Evolutionary conservation across 2,113 vertebrate genomes (phyloP).

Genomic region (Hyaena hyaena): DNA sequence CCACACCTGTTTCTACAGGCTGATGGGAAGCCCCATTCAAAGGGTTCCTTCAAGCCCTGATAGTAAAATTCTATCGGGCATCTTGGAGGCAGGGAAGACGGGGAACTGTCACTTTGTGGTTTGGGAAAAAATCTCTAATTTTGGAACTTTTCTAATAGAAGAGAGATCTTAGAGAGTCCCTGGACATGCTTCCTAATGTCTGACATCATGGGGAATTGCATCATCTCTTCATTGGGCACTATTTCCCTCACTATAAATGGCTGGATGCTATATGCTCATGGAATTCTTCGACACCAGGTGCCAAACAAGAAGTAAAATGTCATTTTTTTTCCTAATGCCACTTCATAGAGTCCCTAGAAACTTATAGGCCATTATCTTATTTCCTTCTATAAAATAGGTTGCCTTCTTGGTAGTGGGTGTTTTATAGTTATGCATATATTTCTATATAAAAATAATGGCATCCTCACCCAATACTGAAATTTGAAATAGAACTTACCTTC

Average conservation of each 20-base stretch:
- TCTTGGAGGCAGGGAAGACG: neutral
- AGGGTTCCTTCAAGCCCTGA: neutral
- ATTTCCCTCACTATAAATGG: neutral
- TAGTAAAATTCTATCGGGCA: neutral
- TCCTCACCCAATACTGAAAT: neutral
- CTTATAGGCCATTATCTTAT: neutral
- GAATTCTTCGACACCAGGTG: neutral
- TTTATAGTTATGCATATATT: neutral
- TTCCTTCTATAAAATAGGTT: neutral
- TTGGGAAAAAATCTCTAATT: neutral
- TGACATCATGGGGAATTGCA: neutral
- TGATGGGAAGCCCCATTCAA: neutral
- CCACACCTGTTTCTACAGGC: neutral
- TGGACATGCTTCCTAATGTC: slow-evolving; percentile 1
- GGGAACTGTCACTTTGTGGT: neutral
- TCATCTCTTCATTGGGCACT: neutral
- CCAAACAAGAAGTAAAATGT: neutral
- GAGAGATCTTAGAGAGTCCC: neutral
- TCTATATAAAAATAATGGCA: neutral
- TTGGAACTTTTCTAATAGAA: neutral
- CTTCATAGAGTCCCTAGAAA: neutral
- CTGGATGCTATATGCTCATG: neutral
- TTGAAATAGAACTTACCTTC: slow-evolving; percentile 86
- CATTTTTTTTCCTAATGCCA: neutral
- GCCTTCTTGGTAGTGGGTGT: neutral